These are phyloP conservation scores for Cyprinodon tularosa DNA, from an alignment of 2,113 vertebrate species.

Conservation along the genomic window DNA sequence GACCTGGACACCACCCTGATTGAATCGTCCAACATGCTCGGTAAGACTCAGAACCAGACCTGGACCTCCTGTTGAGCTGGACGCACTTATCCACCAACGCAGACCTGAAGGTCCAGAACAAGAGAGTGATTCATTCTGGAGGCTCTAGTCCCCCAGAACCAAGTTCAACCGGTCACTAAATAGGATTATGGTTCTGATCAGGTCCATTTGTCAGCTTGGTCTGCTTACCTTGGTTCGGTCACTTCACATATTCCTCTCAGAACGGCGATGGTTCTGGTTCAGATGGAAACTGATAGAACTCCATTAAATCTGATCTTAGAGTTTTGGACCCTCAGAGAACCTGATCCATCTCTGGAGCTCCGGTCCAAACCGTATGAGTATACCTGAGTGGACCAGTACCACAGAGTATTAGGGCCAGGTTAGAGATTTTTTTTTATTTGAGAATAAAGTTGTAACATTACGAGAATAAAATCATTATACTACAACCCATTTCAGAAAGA, in stretches of 20 bases:
- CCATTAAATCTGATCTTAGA: too few relatives aligned
- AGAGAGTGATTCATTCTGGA: too few relatives aligned
- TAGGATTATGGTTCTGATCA: not conserved
- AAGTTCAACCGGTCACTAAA: not conserved
- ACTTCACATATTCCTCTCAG: too few relatives aligned
- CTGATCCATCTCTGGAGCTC: not conserved
- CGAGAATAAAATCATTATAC: too few relatives aligned
- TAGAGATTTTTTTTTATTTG: too few relatives aligned
- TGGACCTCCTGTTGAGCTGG: not conserved
- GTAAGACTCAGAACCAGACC: constrained; percentile 57
- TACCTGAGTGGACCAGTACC: not conserved
- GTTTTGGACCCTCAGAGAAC: not conserved
- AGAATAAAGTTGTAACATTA: too few relatives aligned
- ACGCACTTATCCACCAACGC: too few relatives aligned
- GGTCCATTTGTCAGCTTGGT: not conserved
- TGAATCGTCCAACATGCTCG: constrained; percentile 96
- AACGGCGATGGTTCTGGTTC: too few relatives aligned
- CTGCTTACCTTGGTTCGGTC: too few relatives aligned
- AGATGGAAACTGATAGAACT: too few relatives aligned
- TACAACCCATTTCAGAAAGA: too few relatives aligned
- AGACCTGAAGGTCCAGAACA: not conserved
- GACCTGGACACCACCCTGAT: constrained; percentile 96
- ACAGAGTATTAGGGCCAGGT: too few relatives aligned
- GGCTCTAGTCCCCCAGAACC: not conserved
- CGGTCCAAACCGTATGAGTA: not conserved